Evolutionary conservation across 2,888 invertebrate genomes (phyloP), one percentile per base, ranked within the genome.

Genomic region (Apantesis nais): DNA sequence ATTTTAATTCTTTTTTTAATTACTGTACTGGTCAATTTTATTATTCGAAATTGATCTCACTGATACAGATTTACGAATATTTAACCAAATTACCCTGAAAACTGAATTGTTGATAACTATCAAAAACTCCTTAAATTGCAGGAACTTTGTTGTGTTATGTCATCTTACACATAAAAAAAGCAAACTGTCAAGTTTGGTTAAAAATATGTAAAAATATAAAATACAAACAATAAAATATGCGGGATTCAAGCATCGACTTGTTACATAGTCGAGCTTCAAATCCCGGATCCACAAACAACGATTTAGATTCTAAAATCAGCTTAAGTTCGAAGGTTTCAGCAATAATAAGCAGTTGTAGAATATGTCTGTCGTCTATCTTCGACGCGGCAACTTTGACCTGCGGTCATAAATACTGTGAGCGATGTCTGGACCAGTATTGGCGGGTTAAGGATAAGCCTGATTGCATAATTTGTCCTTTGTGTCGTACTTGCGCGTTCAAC

Each of bases 381-480:
- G 82, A 87, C 31, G 89, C 91, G 0, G 89, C 89, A 2, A 75
- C 76, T 0, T 77, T 92, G 52, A 85, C 86, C 2, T 93, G 93
- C 75, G 92, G 92, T 1, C 93, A 93, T 76, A 85, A 82, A 66
- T 93, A 92, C 76, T 93, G 93, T 69, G 88, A 90, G 75, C 77
- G 72, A 14, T 93, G 93, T 74, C 74, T 92, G 19, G 77, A 83
- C 37, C 81, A 81, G 58, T 92, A 91, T 73, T 90, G 92, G 88
- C 83, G 87, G 9, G 75, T 83, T 8, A 83, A 79, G 37, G 83
- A 89, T 14, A 87, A 87, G 62, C 88, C 88, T 0, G 85, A 85
- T 37, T 86, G 79, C 39, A 87, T 90, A n/a, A 83, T 88, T 14
- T 92, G 92, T 68, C 92, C 92, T 4, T 80, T 92, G 66, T 92